Base-by-base conservation (phyloP, 1,140 invertebrate genomes). In the Drosophila neocordata region DNA sequence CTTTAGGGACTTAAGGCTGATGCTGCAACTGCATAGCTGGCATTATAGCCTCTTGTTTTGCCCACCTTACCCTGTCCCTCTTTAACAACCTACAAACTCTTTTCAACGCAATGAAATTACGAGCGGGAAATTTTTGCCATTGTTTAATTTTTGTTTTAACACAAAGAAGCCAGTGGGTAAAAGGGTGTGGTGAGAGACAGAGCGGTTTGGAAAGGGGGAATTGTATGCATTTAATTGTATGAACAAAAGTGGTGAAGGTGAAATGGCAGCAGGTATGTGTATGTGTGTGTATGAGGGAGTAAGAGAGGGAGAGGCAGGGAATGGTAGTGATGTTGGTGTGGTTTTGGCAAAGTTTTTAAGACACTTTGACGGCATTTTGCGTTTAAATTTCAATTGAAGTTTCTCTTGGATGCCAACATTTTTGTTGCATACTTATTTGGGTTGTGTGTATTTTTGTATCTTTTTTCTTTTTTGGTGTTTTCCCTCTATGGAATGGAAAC, bases 371-470 rank as follows among this genome's bases (percentile, higher is more conserved):
- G 67, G 61, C 65, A 69, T 71, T 84, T 55, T 61, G 67, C 65
- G 34, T 62, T 64, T 64, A 63, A 76, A 83, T 77, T 84, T 73
- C 76, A 80, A 69, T 73, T 77, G 53, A 56, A 56, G 53, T 56
- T 56, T 56, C 9, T 34, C 13, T 15, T 34, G 27, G 53, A 27
- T 27, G 31, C 53, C 18, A 48, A 18, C 41, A 48, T 38, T 38
- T 12, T n/a, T 38, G 37, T 38, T 38, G 37, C 12, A 9, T 48
- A 48, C 41, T 48, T 48, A 48, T 48, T 31, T n/a, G 15, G 1
- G 27, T 27, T 5, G 22, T 48, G 22, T 18, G 44, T n/a, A 24
- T 24, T 24, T 24, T 24, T n/a, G 31, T 35, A 31, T 59, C 22
- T n/a, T 8, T 35, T n/a, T 37, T 27, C 24, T 15, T 65, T 48